Evolutionary conservation across 1,140 invertebrate species (phyloP).

Genomic region (Aradophagus sp.): DNA sequence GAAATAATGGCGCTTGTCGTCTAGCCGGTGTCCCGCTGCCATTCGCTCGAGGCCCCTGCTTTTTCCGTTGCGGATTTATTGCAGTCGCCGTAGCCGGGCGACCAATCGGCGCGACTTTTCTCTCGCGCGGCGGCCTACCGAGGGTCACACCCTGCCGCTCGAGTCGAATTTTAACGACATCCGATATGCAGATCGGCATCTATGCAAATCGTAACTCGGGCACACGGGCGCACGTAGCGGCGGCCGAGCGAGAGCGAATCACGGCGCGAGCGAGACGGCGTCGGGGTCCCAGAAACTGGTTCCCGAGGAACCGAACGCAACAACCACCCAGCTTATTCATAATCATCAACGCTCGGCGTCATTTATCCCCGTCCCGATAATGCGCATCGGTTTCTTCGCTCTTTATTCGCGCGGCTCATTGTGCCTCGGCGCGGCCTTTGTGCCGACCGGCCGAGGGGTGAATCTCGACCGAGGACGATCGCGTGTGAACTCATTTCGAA

Average conservation of each 20-base stretch:
- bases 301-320: conserved; percentile 46
- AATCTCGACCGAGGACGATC: conserved; percentile 22
- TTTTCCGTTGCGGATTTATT: conserved; percentile 49
- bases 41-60: conserved; percentile 46
- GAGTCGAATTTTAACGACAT: conserved; percentile 72
- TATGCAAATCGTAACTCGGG: too few species aligned
- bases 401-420: conserved; percentile 63
- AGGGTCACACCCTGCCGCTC: conserved; percentile 58
- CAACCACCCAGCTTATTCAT: conserved; percentile 56
- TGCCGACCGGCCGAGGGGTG: conserved; percentile 43
- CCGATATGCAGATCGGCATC: conserved; percentile 73
- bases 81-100: conserved; percentile 19
- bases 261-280: conserved; percentile 26
- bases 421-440: conserved; percentile 56
- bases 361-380: conserved; percentile 65
- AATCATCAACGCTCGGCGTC: conserved; percentile 53
- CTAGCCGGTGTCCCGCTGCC: conserved; percentile 41
- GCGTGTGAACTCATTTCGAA: conserved; percentile 42
- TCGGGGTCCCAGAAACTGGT: conserved; percentile 67
- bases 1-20: conserved; percentile 49
- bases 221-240: too few species aligned
- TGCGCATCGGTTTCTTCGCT: conserved; percentile 66
- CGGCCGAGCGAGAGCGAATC: conserved; percentile 55
- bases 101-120: conserved; percentile 55
- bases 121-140: conserved; percentile 33